Evolutionary conservation across 2,797 vertebrate species (phyloP).

Genomic region (Smutsia gigantea): DNA sequence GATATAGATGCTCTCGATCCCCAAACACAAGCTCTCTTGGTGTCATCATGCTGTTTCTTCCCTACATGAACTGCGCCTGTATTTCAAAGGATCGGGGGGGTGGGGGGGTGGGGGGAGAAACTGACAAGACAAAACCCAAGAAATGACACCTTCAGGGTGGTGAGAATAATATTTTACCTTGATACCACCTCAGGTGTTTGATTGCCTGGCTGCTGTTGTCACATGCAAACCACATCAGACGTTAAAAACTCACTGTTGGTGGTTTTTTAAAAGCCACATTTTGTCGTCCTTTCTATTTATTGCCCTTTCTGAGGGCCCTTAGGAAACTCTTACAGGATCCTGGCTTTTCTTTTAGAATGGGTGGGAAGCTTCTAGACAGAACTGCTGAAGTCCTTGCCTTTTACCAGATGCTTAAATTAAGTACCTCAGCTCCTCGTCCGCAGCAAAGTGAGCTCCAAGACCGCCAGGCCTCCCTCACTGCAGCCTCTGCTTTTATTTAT

Average conservation of each 20-base stretch:
- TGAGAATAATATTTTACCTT: background rate
- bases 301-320: background rate
- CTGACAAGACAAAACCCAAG: background rate
- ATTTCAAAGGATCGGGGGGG: background rate
- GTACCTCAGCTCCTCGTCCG: background rate
- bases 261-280: background rate
- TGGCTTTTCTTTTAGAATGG: background rate
- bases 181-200: background rate
- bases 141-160: background rate
- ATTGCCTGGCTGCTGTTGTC: background rate
- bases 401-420: background rate
- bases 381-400: background rate
- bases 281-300: background rate
- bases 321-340: background rate
- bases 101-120: background rate
- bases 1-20: background rate
- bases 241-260: background rate
- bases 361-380: slow-evolving; percentile 11
- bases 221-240: background rate
- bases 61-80: background rate
- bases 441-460: background rate
- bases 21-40: background rate
- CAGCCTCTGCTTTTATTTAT: background rate
- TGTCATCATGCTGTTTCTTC: background rate
- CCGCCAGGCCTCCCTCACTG: background rate